Percentiles rank a stretch among this genome's conserved stretches.
Evolutionary conservation across 2,113 vertebrate genomes (phyloP).

Genomic region (Ciconia boyciana): DNA sequence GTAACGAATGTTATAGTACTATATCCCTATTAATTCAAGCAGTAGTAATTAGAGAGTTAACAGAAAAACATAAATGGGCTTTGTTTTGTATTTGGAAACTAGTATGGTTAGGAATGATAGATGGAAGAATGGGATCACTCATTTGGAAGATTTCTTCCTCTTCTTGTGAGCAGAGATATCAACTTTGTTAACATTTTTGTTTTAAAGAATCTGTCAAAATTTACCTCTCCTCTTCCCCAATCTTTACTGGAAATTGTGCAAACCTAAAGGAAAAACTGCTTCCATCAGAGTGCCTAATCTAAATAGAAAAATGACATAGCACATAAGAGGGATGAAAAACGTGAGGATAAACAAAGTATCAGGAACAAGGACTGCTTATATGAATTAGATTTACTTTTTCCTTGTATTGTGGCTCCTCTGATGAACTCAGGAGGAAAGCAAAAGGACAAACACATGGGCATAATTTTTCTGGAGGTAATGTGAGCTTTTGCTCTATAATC

Average conservation of each 20-base stretch:
- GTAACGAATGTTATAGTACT: neutral
- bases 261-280: neutral
- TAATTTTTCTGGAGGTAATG: neutral
- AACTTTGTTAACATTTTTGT: neutral
- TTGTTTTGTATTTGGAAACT: neutral
- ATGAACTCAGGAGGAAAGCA: neutral
- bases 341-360: neutral
- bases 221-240: neutral
- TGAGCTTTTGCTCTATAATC: neutral
- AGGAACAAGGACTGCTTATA: neutral
- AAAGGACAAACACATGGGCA: neutral
- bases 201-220: neutral
- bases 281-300: neutral
- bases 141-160: neutral
- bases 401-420: neutral
- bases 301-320: neutral
- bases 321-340: neutral
- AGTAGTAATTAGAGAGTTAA: neutral
- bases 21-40: neutral
- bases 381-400: neutral
- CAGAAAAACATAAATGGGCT: neutral
- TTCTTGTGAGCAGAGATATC: neutral
- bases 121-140: fast-evolving
- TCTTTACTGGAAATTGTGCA: neutral
- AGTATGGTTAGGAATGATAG: neutral